Percentiles rank a stretch among this genome's conserved stretches.
Evolutionary conservation across 2,888 invertebrate species (phyloP).

Genomic region (Meandrusa payeni): DNA sequence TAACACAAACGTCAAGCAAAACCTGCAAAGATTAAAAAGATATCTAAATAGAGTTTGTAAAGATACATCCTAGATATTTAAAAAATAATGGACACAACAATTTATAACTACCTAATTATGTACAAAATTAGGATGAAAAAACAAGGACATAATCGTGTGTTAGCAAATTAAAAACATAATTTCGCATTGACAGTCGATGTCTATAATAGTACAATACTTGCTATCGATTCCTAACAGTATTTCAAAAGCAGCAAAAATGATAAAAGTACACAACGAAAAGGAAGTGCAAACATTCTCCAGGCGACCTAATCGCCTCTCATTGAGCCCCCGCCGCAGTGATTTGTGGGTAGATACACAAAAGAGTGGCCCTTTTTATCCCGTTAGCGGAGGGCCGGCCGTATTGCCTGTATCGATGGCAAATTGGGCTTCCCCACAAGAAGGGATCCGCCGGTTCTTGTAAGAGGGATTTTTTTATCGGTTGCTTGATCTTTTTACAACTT

Average conservation of each 20-base stretch:
- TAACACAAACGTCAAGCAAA: too few relatives aligned
- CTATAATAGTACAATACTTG: too few relatives aligned
- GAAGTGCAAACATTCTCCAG: conserved; percentile 53
- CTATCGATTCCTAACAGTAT: too few relatives aligned
- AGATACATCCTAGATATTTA: too few relatives aligned
- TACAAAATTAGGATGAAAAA: too few relatives aligned
- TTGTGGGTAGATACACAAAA: conserved; percentile 68
- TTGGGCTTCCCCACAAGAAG: conserved; percentile 61
- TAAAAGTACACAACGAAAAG: conserved; percentile 19
- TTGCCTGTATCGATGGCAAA: conserved; percentile 74
- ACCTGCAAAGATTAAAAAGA: too few relatives aligned
- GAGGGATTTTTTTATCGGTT: conserved; percentile 51
- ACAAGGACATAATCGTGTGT: too few relatives aligned
- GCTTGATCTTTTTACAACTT: conserved; percentile 36
- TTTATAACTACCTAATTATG: too few relatives aligned
- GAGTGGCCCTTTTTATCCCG: conserved; percentile 70
- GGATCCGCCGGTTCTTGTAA: conserved; percentile 56
- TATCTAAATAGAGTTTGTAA: too few relatives aligned
- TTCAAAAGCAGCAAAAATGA: neutral
- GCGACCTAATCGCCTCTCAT: conserved; percentile 58
- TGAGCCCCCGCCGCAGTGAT: conserved; percentile 52
- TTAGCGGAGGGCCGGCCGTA: conserved; percentile 58
- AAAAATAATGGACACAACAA: too few relatives aligned
- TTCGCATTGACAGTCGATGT: too few relatives aligned
- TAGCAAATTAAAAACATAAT: too few relatives aligned